phyloP scores from a whole-genome alignment of 1,140 invertebrate genomes.

The Telenomus remus region DNA sequence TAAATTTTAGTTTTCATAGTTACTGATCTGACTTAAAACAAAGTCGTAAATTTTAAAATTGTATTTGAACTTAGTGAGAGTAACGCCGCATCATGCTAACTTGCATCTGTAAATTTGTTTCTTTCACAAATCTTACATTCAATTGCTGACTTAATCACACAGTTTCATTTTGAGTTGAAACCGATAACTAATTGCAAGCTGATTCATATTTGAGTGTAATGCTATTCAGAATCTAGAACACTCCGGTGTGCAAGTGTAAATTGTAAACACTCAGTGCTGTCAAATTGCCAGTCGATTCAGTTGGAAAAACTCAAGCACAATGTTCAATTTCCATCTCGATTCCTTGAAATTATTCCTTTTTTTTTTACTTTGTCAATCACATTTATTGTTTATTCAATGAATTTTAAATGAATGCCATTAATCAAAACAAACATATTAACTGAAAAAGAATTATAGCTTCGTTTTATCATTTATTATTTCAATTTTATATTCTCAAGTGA shows the following conservation, averaged over 20 bases:
- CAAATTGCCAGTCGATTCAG: constrained; percentile 44
- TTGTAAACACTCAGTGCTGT: constrained; percentile 41
- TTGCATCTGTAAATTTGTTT: constrained; percentile 56
- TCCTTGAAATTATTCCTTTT: neutral
- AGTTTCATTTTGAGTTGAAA: constrained; percentile 42
- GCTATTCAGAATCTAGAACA: constrained; percentile 46
- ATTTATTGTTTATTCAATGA: constrained; percentile 11
- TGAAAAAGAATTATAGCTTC: too few relatives aligned
- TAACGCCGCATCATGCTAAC: constrained; percentile 39
- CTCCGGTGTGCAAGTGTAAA: constrained; percentile 28
- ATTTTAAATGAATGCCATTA: neutral
- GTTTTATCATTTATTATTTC: too few relatives aligned
- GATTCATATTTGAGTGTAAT: constrained; percentile 54
- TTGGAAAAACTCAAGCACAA: constrained; percentile 33
- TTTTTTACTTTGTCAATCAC: neutral
- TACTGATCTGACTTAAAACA: too few relatives aligned
- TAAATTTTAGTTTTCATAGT: too few relatives aligned
- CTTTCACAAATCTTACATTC: constrained; percentile 47
- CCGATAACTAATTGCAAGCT: constrained; percentile 55
- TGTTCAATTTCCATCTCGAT: constrained; percentile 1
- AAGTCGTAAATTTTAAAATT: constrained; percentile 15
- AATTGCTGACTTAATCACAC: too few relatives aligned
- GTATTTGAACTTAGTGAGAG: constrained; percentile 39
- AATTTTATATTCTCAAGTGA: too few relatives aligned
- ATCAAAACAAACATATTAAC: too few relatives aligned